Base-by-base conservation (phyloP, 2,113 vertebrate species). In the Chlorodrepanis virens region DNA sequence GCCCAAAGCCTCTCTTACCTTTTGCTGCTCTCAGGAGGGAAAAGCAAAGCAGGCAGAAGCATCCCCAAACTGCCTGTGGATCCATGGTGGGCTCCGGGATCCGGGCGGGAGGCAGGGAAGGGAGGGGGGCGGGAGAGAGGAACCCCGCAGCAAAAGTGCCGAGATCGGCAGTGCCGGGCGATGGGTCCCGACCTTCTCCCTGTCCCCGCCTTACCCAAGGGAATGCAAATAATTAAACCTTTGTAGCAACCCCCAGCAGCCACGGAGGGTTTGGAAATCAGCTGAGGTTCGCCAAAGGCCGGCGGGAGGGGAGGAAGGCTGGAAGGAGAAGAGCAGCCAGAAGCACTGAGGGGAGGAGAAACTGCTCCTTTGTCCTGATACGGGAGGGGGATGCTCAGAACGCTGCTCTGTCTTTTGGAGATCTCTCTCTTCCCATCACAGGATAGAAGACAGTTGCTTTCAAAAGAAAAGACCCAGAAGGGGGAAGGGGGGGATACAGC, bases 181-280 rank as follows among this genome's bases (percentile, higher is more conserved):
- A 6, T 28, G 72, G 54, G 80, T 75, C 83, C 87, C 7, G 12
- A 47, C 85, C 87, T 50, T 10, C 89, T 89, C 71, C 77, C 75
- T 68, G 0, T 93, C 93, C 76, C 76, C n/a, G 88, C 64, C 71
- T 94, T 16, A 11, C 31, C 72, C 78, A 13, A 31, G 21, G 39
- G 49, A 87, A 92, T 87, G 94, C 87, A 92, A 97, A 97, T 97
- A 59, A 97, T 95, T 89, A 97, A 97, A 94, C 91, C 28, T 78
- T 52, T 80, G 87, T 39, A 21, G 84, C 78, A 91, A 17, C 84
- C 91, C 69, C 74, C 83, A 10, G 86, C 77, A 76, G 83, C 78
- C 80, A 17, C 5, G 5, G 37, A 87, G 45, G 22, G 29, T 81
- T 95, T 91, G 78, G 91, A 96, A 96, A 94, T 74, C 52, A 25